These are phyloP conservation scores for Phortica variegata DNA, from an alignment of 1,140 invertebrate genomes.

Conservation along the genomic window DNA sequence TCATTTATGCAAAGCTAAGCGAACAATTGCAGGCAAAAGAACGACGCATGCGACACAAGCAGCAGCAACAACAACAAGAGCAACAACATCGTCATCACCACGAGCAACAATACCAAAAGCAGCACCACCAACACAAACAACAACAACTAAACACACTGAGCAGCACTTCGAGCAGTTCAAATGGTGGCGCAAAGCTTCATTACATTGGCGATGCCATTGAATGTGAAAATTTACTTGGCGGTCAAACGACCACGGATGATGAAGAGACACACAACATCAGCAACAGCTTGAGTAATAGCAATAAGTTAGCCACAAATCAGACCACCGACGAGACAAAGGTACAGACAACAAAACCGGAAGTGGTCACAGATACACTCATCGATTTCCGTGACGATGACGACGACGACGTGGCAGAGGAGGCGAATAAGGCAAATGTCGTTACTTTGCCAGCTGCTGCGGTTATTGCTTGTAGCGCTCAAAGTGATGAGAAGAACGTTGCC, in stretches of 20 bases:
- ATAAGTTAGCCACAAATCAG: background rate
- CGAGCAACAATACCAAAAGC: constrained; percentile 10
- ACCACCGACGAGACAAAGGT: constrained; percentile 44
- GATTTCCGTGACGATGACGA: constrained; percentile 39
- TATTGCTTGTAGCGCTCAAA: constrained; percentile 8
- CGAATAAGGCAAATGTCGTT: background rate
- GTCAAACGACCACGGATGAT: constrained; percentile 36
- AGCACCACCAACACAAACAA: constrained; percentile 12
- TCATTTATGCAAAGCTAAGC: constrained; percentile 50
- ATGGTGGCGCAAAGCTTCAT: constrained; percentile 17
- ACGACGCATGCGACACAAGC: constrained; percentile 34
- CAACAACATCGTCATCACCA: constrained; percentile 18
- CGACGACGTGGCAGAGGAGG: constrained; percentile 34
- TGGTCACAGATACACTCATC: constrained; percentile 40
- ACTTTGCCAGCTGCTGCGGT: constrained; percentile 7
- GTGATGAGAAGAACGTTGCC: constrained; percentile 8
- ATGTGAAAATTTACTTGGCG: constrained; percentile 46
- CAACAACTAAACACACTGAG: constrained; percentile 5
- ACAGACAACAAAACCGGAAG: constrained; percentile 35
- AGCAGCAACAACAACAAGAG: constrained; percentile 32
- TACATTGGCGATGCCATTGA: constrained; percentile 43
- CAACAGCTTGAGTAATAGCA: background rate
- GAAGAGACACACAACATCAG: constrained; percentile 33
- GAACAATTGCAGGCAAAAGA: constrained; percentile 50
- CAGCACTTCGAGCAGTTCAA: constrained; percentile 26